Evolutionary conservation across 2,888 invertebrate genomes (phyloP), one percentile per base, ranked within the genome.

Genomic region (Apoda limacodes): DNA sequence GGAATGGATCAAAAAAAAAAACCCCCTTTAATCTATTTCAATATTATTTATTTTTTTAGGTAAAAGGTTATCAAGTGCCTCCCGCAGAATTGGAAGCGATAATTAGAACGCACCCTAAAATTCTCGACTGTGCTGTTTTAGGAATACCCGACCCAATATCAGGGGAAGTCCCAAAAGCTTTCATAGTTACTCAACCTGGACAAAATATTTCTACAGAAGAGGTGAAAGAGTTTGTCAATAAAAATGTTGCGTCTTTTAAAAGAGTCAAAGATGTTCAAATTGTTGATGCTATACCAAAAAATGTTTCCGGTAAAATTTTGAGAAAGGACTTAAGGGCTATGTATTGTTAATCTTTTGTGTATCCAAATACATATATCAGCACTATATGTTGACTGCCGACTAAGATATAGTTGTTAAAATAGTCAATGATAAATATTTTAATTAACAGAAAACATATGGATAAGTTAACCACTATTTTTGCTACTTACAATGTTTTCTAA

Each of bases 1-100:
- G n/a, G n/a, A n/a, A n/a, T n/a, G n/a, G n/a, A n/a, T n/a, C n/a
- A n/a, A n/a, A n/a, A n/a, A n/a, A n/a, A n/a, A n/a, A n/a, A n/a
- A n/a, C n/a, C n/a, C n/a, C n/a, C n/a, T n/a, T n/a, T n/a, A n/a
- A 22, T 23, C 14, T 21, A 17, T 9, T 6, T 28, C 3, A 5
- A 15, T 9, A 29, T 4, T 25, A 14, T 13, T 32, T 22, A 9
- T 11, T 12, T 33, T 47, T 43, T 9, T 55, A 78, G 78, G 89
- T 89, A 1, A 87, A 85, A 71, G 87, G 83, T 1, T 86, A 82
- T 63, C 85, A 93, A 86, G 94, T 95, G 10, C 86, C 95, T 1
- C 95, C 95, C 5, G 94, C 95, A 1, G 95, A 95, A 62, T 59
- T 95, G 17, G 95, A 95, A 66, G 88, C 83, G 25, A 50, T 92